A percentile compares a stretch with the other conserved stretches of the same genome.
Evolutionary conservation across 2,113 vertebrate species (phyloP).

Genomic region (Climacteris rufus): DNA sequence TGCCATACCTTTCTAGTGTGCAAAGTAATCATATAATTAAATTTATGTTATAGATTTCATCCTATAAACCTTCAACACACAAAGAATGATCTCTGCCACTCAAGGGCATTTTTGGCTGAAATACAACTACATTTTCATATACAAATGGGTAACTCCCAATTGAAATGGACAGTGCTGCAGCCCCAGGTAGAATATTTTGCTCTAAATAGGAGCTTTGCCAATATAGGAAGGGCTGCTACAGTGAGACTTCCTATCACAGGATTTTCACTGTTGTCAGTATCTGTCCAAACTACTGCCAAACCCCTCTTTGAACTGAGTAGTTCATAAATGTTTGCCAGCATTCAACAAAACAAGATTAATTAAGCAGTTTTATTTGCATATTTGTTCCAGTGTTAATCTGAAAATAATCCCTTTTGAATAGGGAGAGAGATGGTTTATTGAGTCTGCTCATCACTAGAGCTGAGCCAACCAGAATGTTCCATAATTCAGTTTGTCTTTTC

Average conservation of each 20-base stretch:
- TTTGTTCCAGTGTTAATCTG: background rate
- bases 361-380: background rate
- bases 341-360: background rate
- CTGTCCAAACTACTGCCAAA: background rate
- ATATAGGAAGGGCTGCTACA: background rate
- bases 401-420: background rate
- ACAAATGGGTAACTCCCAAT: background rate
- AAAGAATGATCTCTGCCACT: background rate
- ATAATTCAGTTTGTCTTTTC: background rate
- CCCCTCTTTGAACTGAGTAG: background rate
- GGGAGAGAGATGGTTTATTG: background rate
- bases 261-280: background rate
- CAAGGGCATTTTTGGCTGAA: background rate
- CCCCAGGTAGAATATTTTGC: background rate
- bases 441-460: background rate
- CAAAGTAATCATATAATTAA: background rate
- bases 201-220: background rate
- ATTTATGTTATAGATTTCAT: background rate
- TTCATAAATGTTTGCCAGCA: background rate
- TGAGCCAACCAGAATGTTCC: background rate
- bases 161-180: background rate
- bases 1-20: background rate
- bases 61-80: background rate
- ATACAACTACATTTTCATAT: background rate
- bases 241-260: background rate